Evolutionary conservation across 1,140 invertebrate species (phyloP), one percentile per base, ranked within the genome.

Genomic region (Matsumurasca onukii): DNA sequence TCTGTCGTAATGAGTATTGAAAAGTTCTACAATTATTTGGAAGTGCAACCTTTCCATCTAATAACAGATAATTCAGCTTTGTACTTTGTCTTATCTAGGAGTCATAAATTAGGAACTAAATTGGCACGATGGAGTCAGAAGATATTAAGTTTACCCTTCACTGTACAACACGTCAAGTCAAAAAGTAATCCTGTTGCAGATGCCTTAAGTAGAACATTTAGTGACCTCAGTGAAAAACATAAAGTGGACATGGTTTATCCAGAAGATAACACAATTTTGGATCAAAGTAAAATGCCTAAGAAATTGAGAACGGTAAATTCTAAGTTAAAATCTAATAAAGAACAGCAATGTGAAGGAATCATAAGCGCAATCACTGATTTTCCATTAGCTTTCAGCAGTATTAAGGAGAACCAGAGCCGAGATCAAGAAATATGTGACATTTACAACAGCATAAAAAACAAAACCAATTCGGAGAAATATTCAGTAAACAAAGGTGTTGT

Each of bases 1-100:
- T 9, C 34, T 12, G 34, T 45, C 17, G 34, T 45, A 12, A 12
- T 45, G 34, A 17, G 9, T 12, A 45, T 45, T 45, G 9, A 45
- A 45, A 45, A 45, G 34, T 45, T 45, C 17, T 45, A 45, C 34
- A 45, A 45, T 45, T 45, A 45, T 45, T 45, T 45, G 17, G 34
- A 45, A 45, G 17, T 45, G 17, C 34, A 45, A 45, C 34, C 34
- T 45, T 45, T 45, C 17, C 9, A 45, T 45, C 17, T 45, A 17
- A 17, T 45, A 45, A 45, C 34, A 45, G 34, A 45, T 45, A 45
- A 12, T 45, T 45, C 34, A 45, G 17, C 34, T 45, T 12, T 45
- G 17, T 45, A 45, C 17, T 45, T 45, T 45, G 34, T 45, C 9
- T 17, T 45, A 45, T 9, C 34, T 17, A 45, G 17, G 9, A 45